These are phyloP conservation scores for Coenobita brevimanus DNA, from an alignment of 1,140 invertebrate species.

Conservation along the genomic window DNA sequence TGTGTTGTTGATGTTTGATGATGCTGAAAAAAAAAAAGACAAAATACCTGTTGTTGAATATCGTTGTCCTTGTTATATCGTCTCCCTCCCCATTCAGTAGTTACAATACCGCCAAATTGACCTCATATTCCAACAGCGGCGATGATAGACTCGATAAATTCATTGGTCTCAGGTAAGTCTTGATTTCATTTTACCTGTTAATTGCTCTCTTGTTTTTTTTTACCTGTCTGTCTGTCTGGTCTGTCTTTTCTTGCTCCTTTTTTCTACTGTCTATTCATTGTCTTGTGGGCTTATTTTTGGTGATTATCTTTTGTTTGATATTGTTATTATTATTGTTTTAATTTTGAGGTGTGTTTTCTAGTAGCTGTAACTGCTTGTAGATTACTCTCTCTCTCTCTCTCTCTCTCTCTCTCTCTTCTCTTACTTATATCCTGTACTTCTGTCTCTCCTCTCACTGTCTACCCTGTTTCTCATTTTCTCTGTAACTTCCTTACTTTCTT, in stretches of 20 bases:
- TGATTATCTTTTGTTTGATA: too few species aligned
- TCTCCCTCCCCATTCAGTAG: background rate
- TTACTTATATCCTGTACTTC: background rate
- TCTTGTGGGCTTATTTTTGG: background rate
- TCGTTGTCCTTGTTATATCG: too few species aligned
- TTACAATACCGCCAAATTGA: constrained; percentile 44
- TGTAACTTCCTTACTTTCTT: too few species aligned
- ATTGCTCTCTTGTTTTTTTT: background rate
- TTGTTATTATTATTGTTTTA: too few species aligned
- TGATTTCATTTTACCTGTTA: background rate
- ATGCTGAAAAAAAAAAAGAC: constrained; percentile 4
- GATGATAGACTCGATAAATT: constrained; percentile 49
- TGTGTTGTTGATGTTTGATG: too few species aligned
- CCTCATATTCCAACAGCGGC: constrained; percentile 46
- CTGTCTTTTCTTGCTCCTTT: background rate
- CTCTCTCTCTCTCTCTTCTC: background rate
- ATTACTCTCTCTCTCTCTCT: background rate
- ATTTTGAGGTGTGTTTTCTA: too few species aligned
- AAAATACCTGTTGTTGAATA: background rate
- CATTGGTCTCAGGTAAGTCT: constrained; percentile 40
- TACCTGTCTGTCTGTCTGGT: background rate
- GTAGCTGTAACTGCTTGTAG: too few species aligned
- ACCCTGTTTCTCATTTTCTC: too few species aligned
- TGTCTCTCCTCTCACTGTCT: background rate
- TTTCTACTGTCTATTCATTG: background rate